Percentiles rank a stretch among this genome's conserved stretches.
Conservation (phyloP, 2,113 vertebrate genomes). For the Takifugu bimaculatus region DNA sequence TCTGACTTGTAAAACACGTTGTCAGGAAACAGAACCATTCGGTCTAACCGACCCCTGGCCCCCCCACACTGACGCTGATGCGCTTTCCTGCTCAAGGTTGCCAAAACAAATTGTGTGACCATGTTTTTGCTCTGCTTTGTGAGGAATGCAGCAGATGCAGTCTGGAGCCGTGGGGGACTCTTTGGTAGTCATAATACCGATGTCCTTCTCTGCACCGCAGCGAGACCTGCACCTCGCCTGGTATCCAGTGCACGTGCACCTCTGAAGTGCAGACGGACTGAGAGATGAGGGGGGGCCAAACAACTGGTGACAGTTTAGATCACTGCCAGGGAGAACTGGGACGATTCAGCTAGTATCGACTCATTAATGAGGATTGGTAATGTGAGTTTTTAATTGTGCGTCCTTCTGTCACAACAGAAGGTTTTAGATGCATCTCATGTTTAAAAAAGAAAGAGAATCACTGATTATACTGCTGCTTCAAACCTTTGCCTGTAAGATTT, state of each 20-base stretch:
- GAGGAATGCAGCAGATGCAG: constrained; percentile 66
- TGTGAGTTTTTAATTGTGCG: too few relatives aligned
- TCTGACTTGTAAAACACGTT: constrained; percentile 55
- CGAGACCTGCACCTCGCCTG: constrained; percentile 39
- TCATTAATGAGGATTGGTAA: background rate
- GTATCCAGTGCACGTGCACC: constrained; percentile 40
- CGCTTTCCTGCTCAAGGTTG: constrained; percentile 60
- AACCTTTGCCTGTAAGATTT: too few relatives aligned
- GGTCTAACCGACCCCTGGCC: constrained; percentile 30
- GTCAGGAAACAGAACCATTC: constrained; percentile 33
- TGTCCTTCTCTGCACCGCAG: constrained; percentile 55
- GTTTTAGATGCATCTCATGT: too few relatives aligned
- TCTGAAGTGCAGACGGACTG: constrained; percentile 19
- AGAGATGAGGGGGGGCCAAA: too few relatives aligned
- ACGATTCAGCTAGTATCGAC: background rate
- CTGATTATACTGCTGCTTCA: too few relatives aligned
- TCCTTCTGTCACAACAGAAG: too few relatives aligned
- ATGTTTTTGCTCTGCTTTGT: constrained; percentile 50
- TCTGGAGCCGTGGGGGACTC: constrained; percentile 50
- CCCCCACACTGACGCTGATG: constrained; percentile 30
- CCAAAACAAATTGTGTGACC: constrained; percentile 58
- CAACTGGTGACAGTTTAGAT: too few relatives aligned
- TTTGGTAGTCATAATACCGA: constrained; percentile 55
- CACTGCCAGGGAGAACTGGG: too few relatives aligned
- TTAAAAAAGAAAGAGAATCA: too few relatives aligned